A percentile compares a stretch with the other conserved stretches of the same genome.
Evolutionary conservation across 2,888 invertebrate species (phyloP).

Genomic region (Patella depressa): DNA sequence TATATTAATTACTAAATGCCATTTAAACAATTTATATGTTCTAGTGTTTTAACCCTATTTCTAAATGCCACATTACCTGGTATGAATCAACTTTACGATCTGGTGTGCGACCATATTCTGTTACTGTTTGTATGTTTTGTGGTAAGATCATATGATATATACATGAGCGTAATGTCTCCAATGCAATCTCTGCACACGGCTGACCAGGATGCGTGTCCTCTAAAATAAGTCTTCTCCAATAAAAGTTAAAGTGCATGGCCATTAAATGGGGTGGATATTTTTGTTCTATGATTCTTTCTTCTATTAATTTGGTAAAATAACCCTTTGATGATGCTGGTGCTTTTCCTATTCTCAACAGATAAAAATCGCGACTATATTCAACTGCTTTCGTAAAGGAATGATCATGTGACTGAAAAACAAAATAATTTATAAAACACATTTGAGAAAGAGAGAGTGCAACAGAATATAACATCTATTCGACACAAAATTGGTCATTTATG

Average conservation of each 20-base stretch:
- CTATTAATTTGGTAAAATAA: constrained; percentile 15
- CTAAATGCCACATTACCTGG: neutral
- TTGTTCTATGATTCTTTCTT: constrained; percentile 14
- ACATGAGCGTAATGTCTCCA: constrained; percentile 52
- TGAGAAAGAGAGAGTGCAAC: neutral
- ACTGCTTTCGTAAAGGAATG: constrained; percentile 45
- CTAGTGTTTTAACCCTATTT: too few relatives aligned
- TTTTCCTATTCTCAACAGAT: constrained; percentile 33
- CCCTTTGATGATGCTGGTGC: neutral
- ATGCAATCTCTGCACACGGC: constrained; percentile 53
- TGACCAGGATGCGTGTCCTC: constrained; percentile 50
- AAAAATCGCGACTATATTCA: constrained; percentile 55
- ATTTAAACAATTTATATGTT: too few relatives aligned
- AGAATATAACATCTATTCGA: too few relatives aligned
- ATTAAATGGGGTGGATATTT: constrained; percentile 45
- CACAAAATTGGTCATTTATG: too few relatives aligned
- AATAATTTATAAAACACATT: neutral
- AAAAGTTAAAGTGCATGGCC: constrained; percentile 61
- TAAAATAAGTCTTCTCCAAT: constrained; percentile 63
- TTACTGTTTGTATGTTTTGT: constrained; percentile 48
- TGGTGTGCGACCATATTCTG: constrained; percentile 62
- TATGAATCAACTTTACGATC: constrained; percentile 26
- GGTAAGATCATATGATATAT: constrained; percentile 62
- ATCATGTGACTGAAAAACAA: constrained; percentile 12
- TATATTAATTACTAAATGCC: too few relatives aligned